These are phyloP conservation scores for Acanthopagrus latus DNA, from an alignment of 2,797 vertebrate genomes.

Conservation along the genomic window DNA sequence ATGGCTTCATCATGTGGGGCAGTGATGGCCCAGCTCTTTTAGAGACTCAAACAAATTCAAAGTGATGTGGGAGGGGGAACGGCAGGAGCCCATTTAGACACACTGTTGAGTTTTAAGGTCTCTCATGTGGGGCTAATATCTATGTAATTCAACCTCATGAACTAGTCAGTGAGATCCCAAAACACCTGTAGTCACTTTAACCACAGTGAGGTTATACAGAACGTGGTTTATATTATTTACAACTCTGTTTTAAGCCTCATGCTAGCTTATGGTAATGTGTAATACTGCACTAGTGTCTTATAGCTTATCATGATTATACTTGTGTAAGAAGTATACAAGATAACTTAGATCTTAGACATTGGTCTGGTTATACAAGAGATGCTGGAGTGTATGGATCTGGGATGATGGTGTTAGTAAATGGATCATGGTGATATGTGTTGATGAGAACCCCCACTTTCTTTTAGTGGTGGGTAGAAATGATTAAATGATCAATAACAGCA, in stretches of 20 bases:
- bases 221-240: constrained; percentile 4
- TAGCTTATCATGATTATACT: constrained; percentile 36
- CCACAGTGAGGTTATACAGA: constrained; percentile 15
- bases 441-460: constrained; percentile 31
- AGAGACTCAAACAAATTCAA: constrained; percentile 50
- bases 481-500: constrained; percentile 40
- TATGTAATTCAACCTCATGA: neutral
- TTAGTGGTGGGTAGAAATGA: constrained; percentile 20
- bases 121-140: constrained; percentile 11
- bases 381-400: constrained; percentile 13
- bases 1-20: constrained; percentile 69
- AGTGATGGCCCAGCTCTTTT: constrained; percentile 55
- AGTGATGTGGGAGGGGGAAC: constrained; percentile 45
- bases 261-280: constrained; percentile 35
- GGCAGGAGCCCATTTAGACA: constrained; percentile 52
- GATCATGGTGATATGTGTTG: constrained; percentile 1
- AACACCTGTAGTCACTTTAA: constrained; percentile 10
- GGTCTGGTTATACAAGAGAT: constrained; percentile 26
- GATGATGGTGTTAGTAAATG: constrained; percentile 54
- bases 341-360: constrained; percentile 7
- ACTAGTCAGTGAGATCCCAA: constrained; percentile 3
- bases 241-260: constrained; percentile 1
- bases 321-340: constrained; percentile 12
- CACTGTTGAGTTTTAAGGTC: constrained; percentile 29
- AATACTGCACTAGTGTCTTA: constrained; percentile 4